phyloP scores from a whole-genome alignment of 2,888 invertebrate species.

The Schizotus pectinicornis region DNA sequence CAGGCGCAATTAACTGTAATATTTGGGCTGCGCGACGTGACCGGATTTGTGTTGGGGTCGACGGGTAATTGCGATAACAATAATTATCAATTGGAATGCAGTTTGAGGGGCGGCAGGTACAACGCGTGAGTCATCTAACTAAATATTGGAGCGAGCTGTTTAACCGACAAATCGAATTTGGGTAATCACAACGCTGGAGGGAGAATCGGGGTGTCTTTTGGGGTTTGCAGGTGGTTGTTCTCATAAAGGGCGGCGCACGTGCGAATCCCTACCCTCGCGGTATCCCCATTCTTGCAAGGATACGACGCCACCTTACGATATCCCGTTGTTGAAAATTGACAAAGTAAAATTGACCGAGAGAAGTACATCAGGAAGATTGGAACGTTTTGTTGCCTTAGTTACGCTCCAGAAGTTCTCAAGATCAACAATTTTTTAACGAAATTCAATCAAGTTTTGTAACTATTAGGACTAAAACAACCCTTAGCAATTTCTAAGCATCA shows the following conservation, averaged over 20 bases:
- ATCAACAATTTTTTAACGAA: no score
- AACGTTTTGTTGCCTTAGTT: no score
- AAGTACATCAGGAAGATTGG: no score
- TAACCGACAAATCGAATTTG: conserved; percentile 34
- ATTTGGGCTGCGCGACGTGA: conserved; percentile 3
- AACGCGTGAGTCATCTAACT: conserved; percentile 28
- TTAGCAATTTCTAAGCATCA: no score
- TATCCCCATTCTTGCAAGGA: no score
- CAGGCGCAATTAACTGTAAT: background rate
- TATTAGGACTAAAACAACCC: no score
- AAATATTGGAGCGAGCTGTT: conserved; percentile 30
- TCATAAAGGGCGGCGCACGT: conserved; percentile 19
- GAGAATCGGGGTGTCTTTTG: conserved; percentile 27
- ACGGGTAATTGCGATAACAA: conserved; percentile 15
- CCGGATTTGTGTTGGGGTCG: conserved; percentile 1
- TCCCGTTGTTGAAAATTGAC: no score
- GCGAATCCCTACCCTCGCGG: no score
- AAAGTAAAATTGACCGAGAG: no score
- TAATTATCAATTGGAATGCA: conserved; percentile 13
- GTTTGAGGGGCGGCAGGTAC: conserved; percentile 11
- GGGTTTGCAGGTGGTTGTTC: conserved; percentile 33
- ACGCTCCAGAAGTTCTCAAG: no score
- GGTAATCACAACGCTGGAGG: conserved; percentile 25
- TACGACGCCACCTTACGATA: no score
- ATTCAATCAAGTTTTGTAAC: no score